Conservation (phyloP, 2,888 invertebrate species). For the Harpalus rufipes region DNA sequence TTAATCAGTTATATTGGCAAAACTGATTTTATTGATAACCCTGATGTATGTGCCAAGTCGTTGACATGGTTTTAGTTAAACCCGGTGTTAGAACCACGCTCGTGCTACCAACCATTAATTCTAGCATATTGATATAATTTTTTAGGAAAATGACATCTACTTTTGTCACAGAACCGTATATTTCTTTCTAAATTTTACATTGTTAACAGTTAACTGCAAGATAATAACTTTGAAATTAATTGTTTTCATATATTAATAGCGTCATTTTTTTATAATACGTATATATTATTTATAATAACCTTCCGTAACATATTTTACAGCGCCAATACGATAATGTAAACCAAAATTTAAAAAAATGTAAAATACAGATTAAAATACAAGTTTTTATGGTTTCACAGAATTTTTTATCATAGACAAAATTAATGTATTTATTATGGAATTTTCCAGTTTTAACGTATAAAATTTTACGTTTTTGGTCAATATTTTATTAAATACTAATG, state of each 20-base stretch:
- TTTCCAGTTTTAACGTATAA: background rate
- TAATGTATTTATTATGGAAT: constrained; percentile 8
- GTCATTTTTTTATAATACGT: background rate
- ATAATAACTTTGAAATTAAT: background rate
- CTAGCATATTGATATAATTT: too few species aligned
- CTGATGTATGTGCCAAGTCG: too few species aligned
- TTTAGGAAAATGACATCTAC: too few species aligned
- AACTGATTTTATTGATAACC: too few species aligned
- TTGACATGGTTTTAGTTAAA: too few species aligned
- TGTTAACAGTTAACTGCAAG: too few species aligned
- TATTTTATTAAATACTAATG: background rate
- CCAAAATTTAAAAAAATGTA: background rate
- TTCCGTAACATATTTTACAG: constrained; percentile 11
- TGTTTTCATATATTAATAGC: background rate
- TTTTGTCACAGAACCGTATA: too few species aligned
- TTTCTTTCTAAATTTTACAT: too few species aligned
- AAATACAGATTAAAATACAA: constrained; percentile 11
- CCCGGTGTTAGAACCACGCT: too few species aligned
- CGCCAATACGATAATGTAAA: constrained; percentile 6
- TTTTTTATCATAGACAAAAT: constrained; percentile 24
- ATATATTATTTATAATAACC: background rate
- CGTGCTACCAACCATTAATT: too few species aligned
- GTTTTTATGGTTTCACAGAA: constrained; percentile 5
- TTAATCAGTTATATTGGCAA: too few species aligned
- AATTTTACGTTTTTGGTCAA: background rate